These are phyloP conservation scores for Chamaea fasciata DNA, from an alignment of 2,113 vertebrate genomes.

Conservation along the genomic window DNA sequence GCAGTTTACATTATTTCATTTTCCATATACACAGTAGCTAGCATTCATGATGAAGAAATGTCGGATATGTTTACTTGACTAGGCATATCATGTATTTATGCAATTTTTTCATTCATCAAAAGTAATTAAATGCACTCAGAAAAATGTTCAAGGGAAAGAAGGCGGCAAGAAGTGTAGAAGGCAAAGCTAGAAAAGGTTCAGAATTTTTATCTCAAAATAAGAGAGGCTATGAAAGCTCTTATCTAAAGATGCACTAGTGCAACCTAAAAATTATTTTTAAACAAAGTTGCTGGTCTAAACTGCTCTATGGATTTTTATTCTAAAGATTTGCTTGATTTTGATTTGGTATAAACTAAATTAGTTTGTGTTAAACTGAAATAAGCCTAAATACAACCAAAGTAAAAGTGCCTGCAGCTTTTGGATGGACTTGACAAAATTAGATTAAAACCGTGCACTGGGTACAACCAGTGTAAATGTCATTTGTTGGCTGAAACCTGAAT, in stretches of 20 bases:
- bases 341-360: not conserved
- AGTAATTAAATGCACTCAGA: not conserved
- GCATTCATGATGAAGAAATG: not conserved
- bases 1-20: not conserved
- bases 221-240: not conserved
- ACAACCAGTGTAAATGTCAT: not conserved
- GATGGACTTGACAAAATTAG: not conserved
- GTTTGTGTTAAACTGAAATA: not conserved
- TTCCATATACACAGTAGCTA: not conserved
- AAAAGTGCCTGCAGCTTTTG: not conserved
- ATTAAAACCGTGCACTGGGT: not conserved
- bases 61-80: not conserved
- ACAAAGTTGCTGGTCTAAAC: not conserved
- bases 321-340: not conserved
- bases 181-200: not conserved
- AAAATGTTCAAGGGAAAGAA: not conserved
- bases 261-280: not conserved
- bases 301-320: not conserved
- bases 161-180: not conserved
- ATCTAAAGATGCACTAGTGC: not conserved
- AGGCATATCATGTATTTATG: not conserved
- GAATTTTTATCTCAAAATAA: not conserved
- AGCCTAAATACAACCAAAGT: not conserved
- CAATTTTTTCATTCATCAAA: not conserved
- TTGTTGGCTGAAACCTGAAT: not conserved